Base-by-base conservation (phyloP, 2,888 invertebrate genomes). In the Zhengitettix transpicula region DNA sequence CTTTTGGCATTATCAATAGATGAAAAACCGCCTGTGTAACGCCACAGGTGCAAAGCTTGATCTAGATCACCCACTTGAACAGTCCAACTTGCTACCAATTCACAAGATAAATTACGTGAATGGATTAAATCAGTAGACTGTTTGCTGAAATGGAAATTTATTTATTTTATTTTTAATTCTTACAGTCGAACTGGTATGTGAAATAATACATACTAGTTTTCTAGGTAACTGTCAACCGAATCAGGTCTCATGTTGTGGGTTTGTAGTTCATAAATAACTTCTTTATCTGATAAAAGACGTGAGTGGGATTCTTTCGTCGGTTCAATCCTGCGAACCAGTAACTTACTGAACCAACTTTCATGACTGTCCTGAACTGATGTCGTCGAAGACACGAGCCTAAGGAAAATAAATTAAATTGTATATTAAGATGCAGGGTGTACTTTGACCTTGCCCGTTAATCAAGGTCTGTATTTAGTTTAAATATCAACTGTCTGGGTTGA, bases 1-100 rank as follows among this genome's bases (percentile, higher is more conserved):
- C 79, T 76, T 69, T 87, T 85, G 42, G 88, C 85, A 67, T 81
- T 80, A 74, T 93, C 93, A 67, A 93, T 85, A 67, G 85, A 83
- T 69, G 88, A 83, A 70, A 93, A 98, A 28, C 98, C 98, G 56
- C 95, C 93, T 12, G 85, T 87, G 71, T 93, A 96, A 69, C 88
- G 85, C 97, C 97, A 98, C 60, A 99, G 78, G 74, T 99, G 97
- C 62, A 99, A 77, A 16, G 87, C 93, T 75, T 99, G 98, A 77
- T 99, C 98, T 78, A 97, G 88, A 71, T 98, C 97, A 44, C 99
- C 99, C 40, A 93, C 91, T 58, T 88, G 87, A 1, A 97, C 97
- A 0, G 88, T 89, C 93, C 96, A 99, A 68, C 97, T 97, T 59
- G 91, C 98, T 40, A 95, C 87, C 66, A 98, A 77, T 70, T 94